Conservation (phyloP, 2,888 invertebrate genomes). For the Nomada ferruginata region DNA sequence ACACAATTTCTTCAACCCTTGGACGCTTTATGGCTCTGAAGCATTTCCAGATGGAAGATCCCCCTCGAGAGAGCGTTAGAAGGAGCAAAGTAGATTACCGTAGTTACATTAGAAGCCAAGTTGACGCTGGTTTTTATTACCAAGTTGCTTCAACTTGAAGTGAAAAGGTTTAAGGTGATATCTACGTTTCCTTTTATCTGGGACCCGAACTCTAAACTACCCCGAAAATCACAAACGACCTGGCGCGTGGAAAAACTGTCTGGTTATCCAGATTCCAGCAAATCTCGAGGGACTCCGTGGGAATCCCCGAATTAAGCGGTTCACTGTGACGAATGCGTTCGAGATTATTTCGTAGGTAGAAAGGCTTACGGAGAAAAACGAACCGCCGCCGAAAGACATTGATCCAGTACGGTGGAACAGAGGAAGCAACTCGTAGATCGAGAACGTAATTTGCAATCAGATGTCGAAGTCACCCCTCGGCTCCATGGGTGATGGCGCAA, state of each 20-base stretch:
- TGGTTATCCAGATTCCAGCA: neutral
- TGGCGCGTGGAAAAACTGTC: neutral
- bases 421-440: slow-evolving; percentile 20
- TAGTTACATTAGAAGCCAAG: too few relatives aligned
- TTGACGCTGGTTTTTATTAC: too few relatives aligned
- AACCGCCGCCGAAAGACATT: slow-evolving; percentile 4
- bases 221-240: neutral
- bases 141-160: too few relatives aligned
- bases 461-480: slow-evolving; percentile 52
- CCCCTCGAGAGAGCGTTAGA: neutral
- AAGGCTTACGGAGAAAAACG: slow-evolving; percentile 7
- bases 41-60: neutral
- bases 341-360: slow-evolving; percentile 9
- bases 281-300: neutral
- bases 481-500: slow-evolving; percentile 42
- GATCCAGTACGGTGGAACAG: slow-evolving; percentile 7
- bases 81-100: neutral
- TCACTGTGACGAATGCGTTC: slow-evolving; percentile 3
- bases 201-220: neutral
- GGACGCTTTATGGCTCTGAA: neutral
- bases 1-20: slow-evolving; percentile 1
- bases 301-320: neutral
- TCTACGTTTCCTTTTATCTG: neutral
- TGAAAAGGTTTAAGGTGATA: too few relatives aligned
- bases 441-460: slow-evolving; percentile 71